These are phyloP conservation scores for Chaunax sp. DNA, from an alignment of 2,797 vertebrate genomes.

Conservation along the genomic window DNA sequence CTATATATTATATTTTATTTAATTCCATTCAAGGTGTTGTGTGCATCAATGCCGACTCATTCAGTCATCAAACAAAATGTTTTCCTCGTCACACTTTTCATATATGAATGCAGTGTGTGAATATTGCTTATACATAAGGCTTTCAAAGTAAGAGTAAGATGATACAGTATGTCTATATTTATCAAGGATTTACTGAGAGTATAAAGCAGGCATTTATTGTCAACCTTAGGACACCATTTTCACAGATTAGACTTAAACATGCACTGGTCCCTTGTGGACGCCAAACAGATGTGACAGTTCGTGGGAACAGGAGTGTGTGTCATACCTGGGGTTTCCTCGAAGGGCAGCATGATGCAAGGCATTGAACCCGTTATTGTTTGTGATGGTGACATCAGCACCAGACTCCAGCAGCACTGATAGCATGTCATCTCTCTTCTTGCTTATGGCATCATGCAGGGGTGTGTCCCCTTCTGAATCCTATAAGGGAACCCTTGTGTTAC, in stretches of 20 bases:
- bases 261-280: background rate
- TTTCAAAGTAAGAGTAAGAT: background rate
- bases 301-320: background rate
- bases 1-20: too few relatives aligned
- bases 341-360: constrained; percentile 97
- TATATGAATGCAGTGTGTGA: constrained; percentile 3
- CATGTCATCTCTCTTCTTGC: constrained; percentile 99
- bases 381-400: constrained; percentile 98
- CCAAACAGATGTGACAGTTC: constrained; percentile 1
- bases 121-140: background rate
- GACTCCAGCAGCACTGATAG: constrained; percentile 96
- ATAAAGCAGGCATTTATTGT: constrained; percentile 1
- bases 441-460: constrained; percentile 98
- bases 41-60: too few relatives aligned
- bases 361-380: constrained; percentile 99
- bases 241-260: constrained; percentile 35
- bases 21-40: too few relatives aligned
- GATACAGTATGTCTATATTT: constrained; percentile 1
- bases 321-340: constrained; percentile 98
- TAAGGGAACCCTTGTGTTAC: constrained; percentile 44
- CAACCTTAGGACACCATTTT: constrained; percentile 3
- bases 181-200: background rate
- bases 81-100: background rate
- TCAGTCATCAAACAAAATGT: too few relatives aligned
- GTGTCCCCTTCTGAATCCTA: constrained; percentile 99